Percentiles rank a stretch among this genome's conserved stretches.
phyloP scores from a whole-genome alignment of 1,140 invertebrate species.

The Dinoponera quadriceps region DNA sequence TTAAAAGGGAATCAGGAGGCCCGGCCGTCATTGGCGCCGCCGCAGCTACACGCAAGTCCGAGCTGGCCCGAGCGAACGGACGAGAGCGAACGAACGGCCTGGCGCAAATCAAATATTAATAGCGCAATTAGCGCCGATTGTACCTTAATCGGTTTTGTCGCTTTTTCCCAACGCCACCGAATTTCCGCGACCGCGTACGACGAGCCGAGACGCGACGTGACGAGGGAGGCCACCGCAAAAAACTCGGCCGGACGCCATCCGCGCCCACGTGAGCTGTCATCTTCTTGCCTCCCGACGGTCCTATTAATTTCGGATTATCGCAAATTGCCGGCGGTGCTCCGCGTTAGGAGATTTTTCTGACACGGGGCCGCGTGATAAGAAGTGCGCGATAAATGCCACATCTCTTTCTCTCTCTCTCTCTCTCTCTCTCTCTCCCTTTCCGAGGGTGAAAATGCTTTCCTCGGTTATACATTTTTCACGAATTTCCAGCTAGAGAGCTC shows the following conservation, averaged over 20 bases:
- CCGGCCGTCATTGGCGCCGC: constrained; percentile 6
- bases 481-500: neutral
- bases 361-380: constrained; percentile 20
- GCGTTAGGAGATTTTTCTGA: constrained; percentile 38
- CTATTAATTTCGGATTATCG: constrained; percentile 80
- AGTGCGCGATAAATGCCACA: constrained; percentile 36
- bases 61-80: constrained; percentile 26
- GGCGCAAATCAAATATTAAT: constrained; percentile 83
- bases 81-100: constrained; percentile 47
- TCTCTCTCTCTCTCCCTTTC: neutral
- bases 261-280: constrained; percentile 68
- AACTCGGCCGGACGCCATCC: constrained; percentile 36
- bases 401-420: too few species aligned
- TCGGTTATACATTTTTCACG: constrained; percentile 16
- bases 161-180: constrained; percentile 58
- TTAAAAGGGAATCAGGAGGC: constrained; percentile 80
- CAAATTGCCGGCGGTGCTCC: constrained; percentile 50
- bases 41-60: constrained; percentile 59
- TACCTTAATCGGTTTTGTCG: constrained; percentile 79
- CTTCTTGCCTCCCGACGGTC: constrained; percentile 68
- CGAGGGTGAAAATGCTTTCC: constrained; percentile 7
- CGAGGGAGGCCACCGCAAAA: neutral
- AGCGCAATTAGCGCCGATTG: constrained; percentile 82
- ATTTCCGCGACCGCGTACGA: constrained; percentile 58
- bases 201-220: constrained; percentile 50